Evolutionary conservation across 2,797 vertebrate genomes (phyloP).

Genomic region (Acropternis orthonyx): DNA sequence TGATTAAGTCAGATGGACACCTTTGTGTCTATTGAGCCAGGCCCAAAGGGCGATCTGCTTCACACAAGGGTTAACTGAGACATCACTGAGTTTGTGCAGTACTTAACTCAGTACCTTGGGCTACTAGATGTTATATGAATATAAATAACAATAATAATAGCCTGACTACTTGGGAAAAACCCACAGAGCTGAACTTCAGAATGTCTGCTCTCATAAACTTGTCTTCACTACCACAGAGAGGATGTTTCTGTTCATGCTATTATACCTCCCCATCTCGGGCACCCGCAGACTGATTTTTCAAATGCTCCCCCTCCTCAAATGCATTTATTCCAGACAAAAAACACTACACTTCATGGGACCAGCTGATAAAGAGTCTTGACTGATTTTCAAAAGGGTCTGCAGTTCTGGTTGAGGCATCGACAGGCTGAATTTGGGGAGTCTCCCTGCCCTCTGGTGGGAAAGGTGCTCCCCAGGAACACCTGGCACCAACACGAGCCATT

Average conservation of each 20-base stretch:
- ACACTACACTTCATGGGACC: rapidly evolving
- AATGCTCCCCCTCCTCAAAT: not conserved
- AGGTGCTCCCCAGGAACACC: rapidly evolving
- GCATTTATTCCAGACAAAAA: not conserved
- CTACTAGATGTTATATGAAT: not conserved
- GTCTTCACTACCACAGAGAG: not conserved
- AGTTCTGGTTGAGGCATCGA: rapidly evolving
- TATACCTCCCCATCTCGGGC: rapidly evolving
- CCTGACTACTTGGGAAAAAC: not conserved
- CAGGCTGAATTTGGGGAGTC: not conserved
- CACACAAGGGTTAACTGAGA: not conserved
- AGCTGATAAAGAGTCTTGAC: not conserved
- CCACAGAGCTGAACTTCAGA: not conserved
- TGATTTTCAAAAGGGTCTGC: not conserved
- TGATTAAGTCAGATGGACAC: not conserved
- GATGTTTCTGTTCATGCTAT: rapidly evolving
- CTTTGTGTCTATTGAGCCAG: not conserved
- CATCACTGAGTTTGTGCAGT: not conserved
- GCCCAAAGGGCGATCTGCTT: not conserved
- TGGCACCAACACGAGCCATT: rapidly evolving
- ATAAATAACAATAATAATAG: conserved; percentile 27
- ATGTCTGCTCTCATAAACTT: not conserved
- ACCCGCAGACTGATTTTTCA: not conserved
- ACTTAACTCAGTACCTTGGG: not conserved
- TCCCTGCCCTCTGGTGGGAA: not conserved